Conservation (phyloP, 1,140 invertebrate genomes). For the Drosophila tani region DNA sequence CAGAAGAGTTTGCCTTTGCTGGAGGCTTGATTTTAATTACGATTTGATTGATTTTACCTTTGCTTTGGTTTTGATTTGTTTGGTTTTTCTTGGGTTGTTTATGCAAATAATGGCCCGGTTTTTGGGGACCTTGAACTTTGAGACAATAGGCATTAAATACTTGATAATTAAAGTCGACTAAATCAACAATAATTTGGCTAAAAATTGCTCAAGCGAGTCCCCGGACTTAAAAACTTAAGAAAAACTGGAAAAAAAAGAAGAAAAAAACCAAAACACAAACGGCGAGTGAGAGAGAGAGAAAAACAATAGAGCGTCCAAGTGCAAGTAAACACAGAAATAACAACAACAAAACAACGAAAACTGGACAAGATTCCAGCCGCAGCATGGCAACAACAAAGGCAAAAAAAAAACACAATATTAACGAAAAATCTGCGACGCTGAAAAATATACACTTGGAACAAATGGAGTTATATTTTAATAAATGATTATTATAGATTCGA, state of each 20-base stretch:
- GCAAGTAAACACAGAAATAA: slow-evolving; percentile 57
- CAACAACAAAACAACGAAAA: slow-evolving; percentile 19
- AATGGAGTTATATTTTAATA: neutral
- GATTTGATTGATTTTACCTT: slow-evolving; percentile 41
- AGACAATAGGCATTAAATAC: slow-evolving; percentile 33
- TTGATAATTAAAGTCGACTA: slow-evolving; percentile 46
- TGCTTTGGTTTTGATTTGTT: slow-evolving; percentile 9
- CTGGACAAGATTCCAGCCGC: slow-evolving; percentile 23
- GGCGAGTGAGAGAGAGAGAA: neutral
- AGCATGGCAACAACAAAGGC: slow-evolving; percentile 36
- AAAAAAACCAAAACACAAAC: slow-evolving; percentile 13
- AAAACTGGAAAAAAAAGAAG: slow-evolving; percentile 14
- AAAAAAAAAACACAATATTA: slow-evolving; percentile 21
- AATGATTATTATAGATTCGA: too few relatives aligned
- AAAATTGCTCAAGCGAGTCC: slow-evolving; percentile 33
- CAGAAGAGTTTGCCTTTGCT: slow-evolving; percentile 7
- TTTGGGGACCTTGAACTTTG: slow-evolving; percentile 56
- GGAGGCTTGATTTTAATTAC: slow-evolving; percentile 8
- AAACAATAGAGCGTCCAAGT: slow-evolving; percentile 42
- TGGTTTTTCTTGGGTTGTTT: neutral
- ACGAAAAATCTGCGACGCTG: slow-evolving; percentile 25
- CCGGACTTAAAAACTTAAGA: slow-evolving; percentile 12
- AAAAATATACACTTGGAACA: slow-evolving; percentile 2
- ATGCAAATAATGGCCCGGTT: slow-evolving; percentile 56
- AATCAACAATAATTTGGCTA: slow-evolving; percentile 33